These are phyloP conservation scores for Pristionchus japonicus DNA, from an alignment of 2,888 invertebrate genomes.

Conservation along the genomic window DNA sequence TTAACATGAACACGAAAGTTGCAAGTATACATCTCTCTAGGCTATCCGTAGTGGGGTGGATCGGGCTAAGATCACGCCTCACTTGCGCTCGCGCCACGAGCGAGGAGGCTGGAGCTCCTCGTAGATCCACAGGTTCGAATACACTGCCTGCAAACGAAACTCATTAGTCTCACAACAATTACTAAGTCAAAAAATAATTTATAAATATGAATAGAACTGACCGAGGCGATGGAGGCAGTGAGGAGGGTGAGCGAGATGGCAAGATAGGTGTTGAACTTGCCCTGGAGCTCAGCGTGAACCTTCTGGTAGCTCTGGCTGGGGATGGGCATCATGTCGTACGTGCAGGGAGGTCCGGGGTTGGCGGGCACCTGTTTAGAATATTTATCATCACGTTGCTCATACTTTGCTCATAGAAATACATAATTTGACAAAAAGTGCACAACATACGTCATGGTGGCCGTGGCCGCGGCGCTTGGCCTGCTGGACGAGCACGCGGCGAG, in stretches of 20 bases:
- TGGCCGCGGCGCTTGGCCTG: slow-evolving; percentile 43
- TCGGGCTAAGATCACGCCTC: slow-evolving; percentile 26
- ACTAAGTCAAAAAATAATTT: no score
- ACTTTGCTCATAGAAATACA: not conserved
- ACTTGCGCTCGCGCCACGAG: slow-evolving; percentile 64
- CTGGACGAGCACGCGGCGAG: slow-evolving; percentile 35
- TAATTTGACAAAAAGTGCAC: not conserved
- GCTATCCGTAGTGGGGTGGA: not conserved
- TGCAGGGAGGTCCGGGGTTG: slow-evolving; percentile 67
- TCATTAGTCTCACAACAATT: no score
- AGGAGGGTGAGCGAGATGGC: slow-evolving; percentile 54
- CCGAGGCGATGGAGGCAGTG: slow-evolving; percentile 49
- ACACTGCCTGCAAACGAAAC: slow-evolving; percentile 46
- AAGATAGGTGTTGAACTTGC: slow-evolving; percentile 68
- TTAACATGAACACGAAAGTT: not conserved
- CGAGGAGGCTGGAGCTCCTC: slow-evolving; percentile 62
- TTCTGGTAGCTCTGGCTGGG: slow-evolving; percentile 67
- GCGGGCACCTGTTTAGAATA: slow-evolving; percentile 50
- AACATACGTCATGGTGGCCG: slow-evolving; percentile 36
- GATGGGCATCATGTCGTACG: slow-evolving; percentile 65
- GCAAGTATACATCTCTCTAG: slow-evolving; percentile 33
- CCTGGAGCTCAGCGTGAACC: slow-evolving; percentile 67
- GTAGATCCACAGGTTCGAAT: slow-evolving; percentile 60
- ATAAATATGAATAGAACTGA: no score
- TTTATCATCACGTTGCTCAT: not conserved